Conservation (phyloP, 2,113 vertebrate genomes). For the Chascanopsetta lugubris region DNA sequence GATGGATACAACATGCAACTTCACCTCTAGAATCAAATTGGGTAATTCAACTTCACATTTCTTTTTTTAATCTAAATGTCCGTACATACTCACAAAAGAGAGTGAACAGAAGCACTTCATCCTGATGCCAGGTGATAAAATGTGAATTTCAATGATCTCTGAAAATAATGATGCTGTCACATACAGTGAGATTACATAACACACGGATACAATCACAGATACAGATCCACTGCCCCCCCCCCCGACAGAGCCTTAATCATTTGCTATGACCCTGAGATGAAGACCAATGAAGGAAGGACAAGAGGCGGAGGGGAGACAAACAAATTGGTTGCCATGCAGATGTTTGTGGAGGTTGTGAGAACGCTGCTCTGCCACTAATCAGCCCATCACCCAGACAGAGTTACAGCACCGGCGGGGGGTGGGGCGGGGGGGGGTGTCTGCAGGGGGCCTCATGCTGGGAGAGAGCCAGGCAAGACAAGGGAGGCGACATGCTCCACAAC, state of each 20-base stretch:
- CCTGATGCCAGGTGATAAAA: not conserved
- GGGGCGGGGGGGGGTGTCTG: too few relatives aligned
- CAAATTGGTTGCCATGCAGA: constrained; percentile 70
- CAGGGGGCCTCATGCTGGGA: constrained; percentile 4
- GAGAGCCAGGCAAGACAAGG: constrained; percentile 15
- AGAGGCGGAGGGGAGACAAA: constrained; percentile 41
- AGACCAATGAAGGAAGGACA: constrained; percentile 34
- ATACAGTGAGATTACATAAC: constrained; percentile 8
- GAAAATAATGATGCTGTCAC: not conserved
- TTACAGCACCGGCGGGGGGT: not conserved
- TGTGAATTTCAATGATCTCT: not conserved
- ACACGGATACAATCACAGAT: too few relatives aligned
- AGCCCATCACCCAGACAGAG: constrained; percentile 58
- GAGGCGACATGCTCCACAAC: not conserved
- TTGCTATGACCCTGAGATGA: constrained; percentile 27
- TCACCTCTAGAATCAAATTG: too few relatives aligned
- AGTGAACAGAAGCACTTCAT: not conserved
- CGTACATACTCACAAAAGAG: too few relatives aligned
- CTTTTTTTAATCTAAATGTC: too few relatives aligned
- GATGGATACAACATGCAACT: too few relatives aligned
- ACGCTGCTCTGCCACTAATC: constrained; percentile 51
- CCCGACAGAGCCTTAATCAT: constrained; percentile 11
- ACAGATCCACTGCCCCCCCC: not conserved
- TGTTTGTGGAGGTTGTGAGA: constrained; percentile 60
- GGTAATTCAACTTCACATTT: not conserved